Base-by-base conservation (phyloP, 2,888 invertebrate species). In the Caenorhabditis sp. region DNA sequence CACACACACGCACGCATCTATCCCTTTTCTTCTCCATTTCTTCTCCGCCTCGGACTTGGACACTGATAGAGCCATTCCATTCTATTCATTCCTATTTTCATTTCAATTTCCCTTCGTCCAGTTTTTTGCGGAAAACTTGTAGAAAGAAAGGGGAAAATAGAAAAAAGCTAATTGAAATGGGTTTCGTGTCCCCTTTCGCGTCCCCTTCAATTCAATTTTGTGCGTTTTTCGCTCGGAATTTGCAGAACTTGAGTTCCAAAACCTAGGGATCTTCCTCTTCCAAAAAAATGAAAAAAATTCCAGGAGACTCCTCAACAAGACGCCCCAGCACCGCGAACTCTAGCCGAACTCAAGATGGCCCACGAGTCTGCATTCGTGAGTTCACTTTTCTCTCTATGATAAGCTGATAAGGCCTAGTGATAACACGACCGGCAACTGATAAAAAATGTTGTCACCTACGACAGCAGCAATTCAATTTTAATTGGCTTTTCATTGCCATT, bases 331-430 rank as follows among this genome's bases (percentile, higher is more conserved):
- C 77, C 77, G 56, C 61, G 69, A 69, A 77, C 62, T 50, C 56
- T 77, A 20, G 77, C 77, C 50, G 69, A 77, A 68, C 40, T 40
- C 40, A 40, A 40, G 40, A 77, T 77, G 77, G 28, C 77, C 18
- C 69, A 69, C 58, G 80, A 80, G 64, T 69, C 80, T 40, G 69
- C 80, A 26, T 80, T 58, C 69, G 80, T 80, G 51, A 72, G 79
- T 80, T 32, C 32, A 4, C 32, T n/a, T n/a, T n/a, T n/a, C n/a
- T n/a, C n/a, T n/a, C n/a, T n/a, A n/a, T n/a, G n/a, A n/a, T n/a
- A n/a, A n/a, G n/a, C n/a, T n/a, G 32, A 32, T 32, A 32, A 32
- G 32, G 9, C 9, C 32, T 32, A 6, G 32, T 32, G 32, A 32
- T 32, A 32, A 32, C n/a, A n/a, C n/a, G n/a, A n/a, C n/a, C n/a